A percentile compares a stretch with the other conserved stretches of the same genome.
Evolutionary conservation across 2,797 vertebrate genomes (phyloP).

Genomic region (Anguilla obscura): DNA sequence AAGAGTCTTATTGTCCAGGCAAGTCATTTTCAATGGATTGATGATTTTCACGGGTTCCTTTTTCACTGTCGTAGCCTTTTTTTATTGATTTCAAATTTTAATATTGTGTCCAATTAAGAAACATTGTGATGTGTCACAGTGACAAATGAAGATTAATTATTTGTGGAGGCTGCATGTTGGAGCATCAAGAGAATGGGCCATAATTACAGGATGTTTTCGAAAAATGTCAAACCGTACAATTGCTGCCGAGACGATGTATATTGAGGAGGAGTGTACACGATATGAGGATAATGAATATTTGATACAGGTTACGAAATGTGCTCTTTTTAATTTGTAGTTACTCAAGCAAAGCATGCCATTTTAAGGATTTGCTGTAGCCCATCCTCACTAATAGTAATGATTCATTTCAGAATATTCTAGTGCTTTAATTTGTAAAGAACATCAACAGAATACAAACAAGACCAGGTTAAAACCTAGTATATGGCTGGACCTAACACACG

Average conservation of each 20-base stretch:
- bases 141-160: conserved; percentile 56
- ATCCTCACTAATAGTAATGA: not conserved
- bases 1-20: not conserved
- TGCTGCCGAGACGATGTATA: conserved; percentile 22
- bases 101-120: conserved; percentile 53
- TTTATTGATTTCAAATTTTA: conserved; percentile 58
- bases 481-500: too few species aligned
- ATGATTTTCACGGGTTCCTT: conserved; percentile 36
- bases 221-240: conserved; percentile 12
- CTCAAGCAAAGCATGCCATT: not conserved
- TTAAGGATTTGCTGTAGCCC: not conserved
- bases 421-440: not conserved
- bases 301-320: conserved; percentile 11
- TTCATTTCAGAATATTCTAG: not conserved
- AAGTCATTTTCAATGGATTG: conserved; percentile 30
- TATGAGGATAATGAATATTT: not conserved
- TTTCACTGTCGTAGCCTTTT: conserved; percentile 50
- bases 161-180: conserved; percentile 24
- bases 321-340: conserved; percentile 17
- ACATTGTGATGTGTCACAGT: conserved; percentile 54
- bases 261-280: not conserved
- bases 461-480: too few species aligned
- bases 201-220: conserved; percentile 25
- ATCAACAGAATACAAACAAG: not conserved
- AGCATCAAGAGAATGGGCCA: conserved; percentile 17